Percentiles rank a stretch among this genome's conserved stretches.
Evolutionary conservation across 2,888 invertebrate species (phyloP).

Genomic region (Craniophora ligustri): DNA sequence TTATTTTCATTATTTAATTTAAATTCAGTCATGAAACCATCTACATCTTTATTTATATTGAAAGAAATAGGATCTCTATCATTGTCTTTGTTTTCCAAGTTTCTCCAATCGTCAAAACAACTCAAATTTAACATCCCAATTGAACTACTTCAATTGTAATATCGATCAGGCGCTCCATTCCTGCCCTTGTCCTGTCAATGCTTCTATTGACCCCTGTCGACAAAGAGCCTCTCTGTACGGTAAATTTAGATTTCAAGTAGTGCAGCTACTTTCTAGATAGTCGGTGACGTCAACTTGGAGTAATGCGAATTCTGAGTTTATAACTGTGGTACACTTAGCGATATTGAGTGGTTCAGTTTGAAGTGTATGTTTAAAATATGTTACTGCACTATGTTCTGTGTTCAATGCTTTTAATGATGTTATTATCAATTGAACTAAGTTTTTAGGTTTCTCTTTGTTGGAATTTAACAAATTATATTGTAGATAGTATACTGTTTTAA

Average conservation of each 20-base stretch:
- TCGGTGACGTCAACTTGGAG: slow-evolving; percentile 44
- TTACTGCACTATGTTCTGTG: too few relatives aligned
- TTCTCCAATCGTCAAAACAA: slow-evolving; percentile 7
- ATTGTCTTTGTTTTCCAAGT: too few relatives aligned
- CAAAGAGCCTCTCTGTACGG: slow-evolving; percentile 51
- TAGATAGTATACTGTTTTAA: too few relatives aligned
- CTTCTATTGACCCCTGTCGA: slow-evolving; percentile 66
- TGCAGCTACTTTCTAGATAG: slow-evolving; percentile 55
- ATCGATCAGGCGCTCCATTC: slow-evolving; percentile 27
- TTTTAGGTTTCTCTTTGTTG: too few relatives aligned
- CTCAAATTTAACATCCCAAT: slow-evolving; percentile 20
- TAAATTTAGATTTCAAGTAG: slow-evolving; percentile 61
- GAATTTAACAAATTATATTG: too few relatives aligned
- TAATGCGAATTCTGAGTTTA: slow-evolving; percentile 37
- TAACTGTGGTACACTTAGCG: slow-evolving; percentile 16
- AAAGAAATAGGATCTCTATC: too few relatives aligned
- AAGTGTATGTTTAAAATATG: slow-evolving; percentile 2
- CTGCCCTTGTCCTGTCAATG: slow-evolving; percentile 70
- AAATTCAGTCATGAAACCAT: too few relatives aligned
- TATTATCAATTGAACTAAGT: too few relatives aligned
- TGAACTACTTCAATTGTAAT: slow-evolving; percentile 43
- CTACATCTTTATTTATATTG: too few relatives aligned
- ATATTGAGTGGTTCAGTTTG: neutral
- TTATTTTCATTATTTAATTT: too few relatives aligned
- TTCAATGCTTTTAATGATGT: neutral